phyloP scores from a whole-genome alignment of 2,113 vertebrate species.

The Rhabdomys dilectus region DNA sequence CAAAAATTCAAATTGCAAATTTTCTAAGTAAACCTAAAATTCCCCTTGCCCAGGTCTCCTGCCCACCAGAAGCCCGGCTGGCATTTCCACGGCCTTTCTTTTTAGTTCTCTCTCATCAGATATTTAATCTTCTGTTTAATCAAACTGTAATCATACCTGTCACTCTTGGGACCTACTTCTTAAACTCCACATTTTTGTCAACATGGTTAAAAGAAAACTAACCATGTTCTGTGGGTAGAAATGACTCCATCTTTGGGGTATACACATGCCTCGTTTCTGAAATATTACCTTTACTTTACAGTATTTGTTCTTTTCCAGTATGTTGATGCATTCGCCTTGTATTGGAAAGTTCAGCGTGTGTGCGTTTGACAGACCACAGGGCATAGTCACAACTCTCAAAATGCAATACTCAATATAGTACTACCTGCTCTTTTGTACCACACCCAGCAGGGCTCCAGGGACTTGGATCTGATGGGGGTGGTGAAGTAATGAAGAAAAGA shows the following conservation, averaged over 20 bases:
- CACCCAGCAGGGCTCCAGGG: not conserved
- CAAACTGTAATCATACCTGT: not conserved
- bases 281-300: not conserved
- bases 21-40: not conserved
- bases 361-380: not conserved
- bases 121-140: not conserved
- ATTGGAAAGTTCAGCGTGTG: not conserved
- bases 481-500: not conserved
- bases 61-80: not conserved
- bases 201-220: not conserved
- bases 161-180: not conserved
- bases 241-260: not conserved
- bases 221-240: not conserved
- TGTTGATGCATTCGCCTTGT: not conserved
- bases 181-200: not conserved
- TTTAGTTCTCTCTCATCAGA: too few relatives aligned
- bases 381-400: not conserved
- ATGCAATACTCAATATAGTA: not conserved
- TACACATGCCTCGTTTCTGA: not conserved
- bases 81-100: not conserved
- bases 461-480: not conserved
- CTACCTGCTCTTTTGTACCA: not conserved
- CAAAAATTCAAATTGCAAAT: not conserved
- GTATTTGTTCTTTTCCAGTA: not conserved
- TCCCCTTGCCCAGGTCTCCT: too few relatives aligned